Conservation (phyloP, 2,888 invertebrate species). For the Cerceris rybyensis region DNA sequence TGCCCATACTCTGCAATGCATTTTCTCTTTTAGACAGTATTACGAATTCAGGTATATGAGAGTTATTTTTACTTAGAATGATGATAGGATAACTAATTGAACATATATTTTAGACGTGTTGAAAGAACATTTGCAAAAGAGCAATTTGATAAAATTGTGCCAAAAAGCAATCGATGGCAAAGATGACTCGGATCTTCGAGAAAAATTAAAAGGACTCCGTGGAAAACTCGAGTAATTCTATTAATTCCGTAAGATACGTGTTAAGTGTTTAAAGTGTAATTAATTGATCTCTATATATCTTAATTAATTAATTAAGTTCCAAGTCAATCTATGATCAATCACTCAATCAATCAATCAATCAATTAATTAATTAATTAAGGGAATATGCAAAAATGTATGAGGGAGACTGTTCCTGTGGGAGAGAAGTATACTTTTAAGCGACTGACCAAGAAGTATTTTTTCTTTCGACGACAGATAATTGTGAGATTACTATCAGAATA, state of each 20-base stretch:
- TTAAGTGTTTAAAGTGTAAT: not conserved
- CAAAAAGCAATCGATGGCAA: conserved; percentile 4
- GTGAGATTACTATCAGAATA: conserved; percentile 35
- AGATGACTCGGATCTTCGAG: conserved; percentile 8
- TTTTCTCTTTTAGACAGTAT: conserved; percentile 83
- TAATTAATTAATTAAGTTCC: not conserved
- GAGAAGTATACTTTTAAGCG: conserved; percentile 26
- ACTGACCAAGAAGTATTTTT: conserved; percentile 40
- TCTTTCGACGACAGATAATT: conserved; percentile 21
- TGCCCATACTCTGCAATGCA: conserved; percentile 83
- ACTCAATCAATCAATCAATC: too few species aligned
- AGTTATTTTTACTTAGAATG: not conserved
- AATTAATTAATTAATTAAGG: not conserved
- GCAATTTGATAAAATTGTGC: conserved; percentile 21
- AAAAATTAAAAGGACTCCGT: conserved; percentile 23
- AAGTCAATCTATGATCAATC: conserved; percentile 10
- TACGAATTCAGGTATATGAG: conserved; percentile 77
- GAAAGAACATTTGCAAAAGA: conserved; percentile 29
- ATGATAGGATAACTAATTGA: not conserved
- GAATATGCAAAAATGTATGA: too few species aligned
- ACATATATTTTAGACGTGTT: conserved; percentile 35
- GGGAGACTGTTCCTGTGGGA: not conserved
- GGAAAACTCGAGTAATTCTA: conserved; percentile 5
- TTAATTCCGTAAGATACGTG: not conserved
- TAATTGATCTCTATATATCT: conserved; percentile 5